Conservation (phyloP, 2,888 invertebrate species). For the Lepidonotus clava region DNA sequence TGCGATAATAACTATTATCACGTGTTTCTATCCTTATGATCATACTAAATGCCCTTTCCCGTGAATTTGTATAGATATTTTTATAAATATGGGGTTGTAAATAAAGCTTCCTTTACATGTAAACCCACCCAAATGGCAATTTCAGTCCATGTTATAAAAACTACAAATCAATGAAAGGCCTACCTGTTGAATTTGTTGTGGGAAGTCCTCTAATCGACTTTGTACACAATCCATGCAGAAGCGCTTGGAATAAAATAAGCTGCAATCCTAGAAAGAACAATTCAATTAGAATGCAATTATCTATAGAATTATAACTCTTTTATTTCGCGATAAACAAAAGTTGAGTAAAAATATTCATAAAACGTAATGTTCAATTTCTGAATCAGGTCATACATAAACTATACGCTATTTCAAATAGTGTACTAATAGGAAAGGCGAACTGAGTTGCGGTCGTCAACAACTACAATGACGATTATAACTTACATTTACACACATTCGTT, state of each 20-base stretch:
- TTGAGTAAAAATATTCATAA: no score
- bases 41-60: background rate
- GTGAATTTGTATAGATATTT: background rate
- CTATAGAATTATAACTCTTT: no score
- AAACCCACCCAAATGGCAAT: background rate
- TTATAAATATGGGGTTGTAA: no score
- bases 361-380: no score
- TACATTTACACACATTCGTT: no score
- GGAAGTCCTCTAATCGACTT: conserved; percentile 84
- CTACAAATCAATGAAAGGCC: background rate
- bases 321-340: no score
- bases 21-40: background rate
- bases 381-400: no score
- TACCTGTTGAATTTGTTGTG: conserved; percentile 84
- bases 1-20: background rate
- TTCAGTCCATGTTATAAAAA: background rate
- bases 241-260: conserved; percentile 88
- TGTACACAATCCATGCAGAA: conserved; percentile 88
- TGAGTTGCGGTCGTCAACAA: no score
- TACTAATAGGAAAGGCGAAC: no score
- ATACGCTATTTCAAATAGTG: no score
- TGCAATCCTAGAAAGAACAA: conserved; percentile 86
- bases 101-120: background rate
- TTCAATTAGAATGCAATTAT: no score
- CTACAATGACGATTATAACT: no score